Base-by-base conservation (phyloP, 2,888 invertebrate species). In the Aquatica leii region DNA sequence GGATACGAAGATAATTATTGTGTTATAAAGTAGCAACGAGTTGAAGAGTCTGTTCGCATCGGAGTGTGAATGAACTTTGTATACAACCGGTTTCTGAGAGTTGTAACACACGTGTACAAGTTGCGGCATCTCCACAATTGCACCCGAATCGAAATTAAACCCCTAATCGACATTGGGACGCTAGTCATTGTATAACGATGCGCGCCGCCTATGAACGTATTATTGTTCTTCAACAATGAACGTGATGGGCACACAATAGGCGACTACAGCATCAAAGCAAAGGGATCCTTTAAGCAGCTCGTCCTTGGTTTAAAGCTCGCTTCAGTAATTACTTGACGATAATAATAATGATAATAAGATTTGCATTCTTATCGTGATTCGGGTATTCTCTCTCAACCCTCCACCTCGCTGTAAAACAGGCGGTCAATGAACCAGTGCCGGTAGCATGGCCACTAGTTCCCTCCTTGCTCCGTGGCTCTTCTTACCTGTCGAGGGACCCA, bases 401-500 rank as follows among this genome's bases (percentile, higher is more conserved):
- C 69, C 73, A 76, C 74, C 72, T 74, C 77, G 81, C 81, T 80
- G 81, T 81, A 83, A 82, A 83, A 79, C 77, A 74, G 75, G 74
- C 80, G 79, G 80, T 80, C 82, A 82, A 74, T 74, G 79, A 81
- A 79, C 81, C 79, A 76, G 80, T 80, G 81, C 80, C 81, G 84
- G 80, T 79, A 76, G 75, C 78, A 76, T 76, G 77, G 76, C 76
- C 76, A 76, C 77, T 73, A 66, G 69, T 73, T 76, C 76, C 76
- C 78, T 76, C 76, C 74, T 75, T 74, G 73, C 74, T 72, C 68
- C 73, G 69, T 66, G 71, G 72, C 67, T 68, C 65, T 63, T 73
- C 76, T 76, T 77, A 77, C 78, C 77, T 77, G 80, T 73, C 78
- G 79, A 76, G 78, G 78, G 76, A 74, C 74, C 77, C 75, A 76